phyloP scores from a whole-genome alignment of 2,888 invertebrate genomes.

The Prosapia bicincta region DNA sequence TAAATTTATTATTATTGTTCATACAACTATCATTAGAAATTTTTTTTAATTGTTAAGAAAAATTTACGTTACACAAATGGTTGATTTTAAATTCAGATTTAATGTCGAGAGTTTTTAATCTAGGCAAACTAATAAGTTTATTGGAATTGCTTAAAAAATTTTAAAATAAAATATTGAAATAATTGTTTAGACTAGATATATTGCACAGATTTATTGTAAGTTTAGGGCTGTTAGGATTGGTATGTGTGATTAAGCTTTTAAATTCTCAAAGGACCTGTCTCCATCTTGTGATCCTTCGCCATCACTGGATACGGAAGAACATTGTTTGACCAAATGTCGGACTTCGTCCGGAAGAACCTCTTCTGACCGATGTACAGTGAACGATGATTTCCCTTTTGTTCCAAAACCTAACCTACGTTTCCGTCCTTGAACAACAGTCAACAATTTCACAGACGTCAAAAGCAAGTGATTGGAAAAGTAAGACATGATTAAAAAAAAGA shows the following conservation, averaged over 20 bases:
- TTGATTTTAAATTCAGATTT: too few species aligned
- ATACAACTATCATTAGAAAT: too few species aligned
- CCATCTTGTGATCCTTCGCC: slow-evolving; percentile 57
- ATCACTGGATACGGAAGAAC: slow-evolving; percentile 92
- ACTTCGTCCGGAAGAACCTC: slow-evolving; percentile 91
- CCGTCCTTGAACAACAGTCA: slow-evolving; percentile 60
- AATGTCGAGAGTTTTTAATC: too few species aligned
- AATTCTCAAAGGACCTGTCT: slow-evolving; percentile 41
- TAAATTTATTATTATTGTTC: too few species aligned
- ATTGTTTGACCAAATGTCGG: slow-evolving; percentile 64
- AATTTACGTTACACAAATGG: too few species aligned
- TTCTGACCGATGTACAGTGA: slow-evolving; percentile 97
- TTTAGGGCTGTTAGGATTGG: background rate
- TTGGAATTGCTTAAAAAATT: too few species aligned
- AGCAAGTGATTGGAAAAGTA: background rate
- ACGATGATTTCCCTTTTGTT: slow-evolving; percentile 91
- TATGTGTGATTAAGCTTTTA: background rate
- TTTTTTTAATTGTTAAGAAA: too few species aligned
- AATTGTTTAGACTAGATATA: too few species aligned
- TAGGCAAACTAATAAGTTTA: too few species aligned
- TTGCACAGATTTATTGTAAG: background rate
- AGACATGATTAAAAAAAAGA: background rate
- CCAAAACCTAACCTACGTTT: slow-evolving; percentile 94
- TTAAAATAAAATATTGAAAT: too few species aligned
- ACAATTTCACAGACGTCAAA: background rate